Base-by-base conservation (phyloP, 2,797 vertebrate genomes). In the Agapornis canus region DNA sequence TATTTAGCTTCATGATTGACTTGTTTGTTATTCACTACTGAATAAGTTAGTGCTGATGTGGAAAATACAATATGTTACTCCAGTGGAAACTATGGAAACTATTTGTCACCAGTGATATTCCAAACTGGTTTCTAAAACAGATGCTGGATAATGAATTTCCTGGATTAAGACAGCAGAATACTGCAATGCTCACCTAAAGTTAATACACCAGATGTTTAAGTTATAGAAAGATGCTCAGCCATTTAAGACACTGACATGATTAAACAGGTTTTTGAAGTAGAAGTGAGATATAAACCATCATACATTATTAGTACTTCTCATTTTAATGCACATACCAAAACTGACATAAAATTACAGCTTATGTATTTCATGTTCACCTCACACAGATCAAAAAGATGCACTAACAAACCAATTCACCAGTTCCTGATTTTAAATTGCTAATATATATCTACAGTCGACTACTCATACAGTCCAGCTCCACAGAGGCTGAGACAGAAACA, bases 101-200 rank as follows among this genome's bases (percentile, higher is more conserved):
- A 86, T 66, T 69, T 93, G 95, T 95, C 82, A 95, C 87, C 83
- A 76, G 68, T 77, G 93, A 93, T 94, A 93, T n/a, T 72, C 90
- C 82, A 90, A 82, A 59, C 66, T 96, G 92, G 54, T 72, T 94
- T 94, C 63, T 77, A 81, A 94, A 96, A 88, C 94, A 97, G 96
- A 97, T 97, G 94, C 26, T 92, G 87, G 81, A 72, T 96, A 96
- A 97, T 95, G 73, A 95, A 96, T 96, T 97, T 97, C 64, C 84
- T 96, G 82, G 86, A 95, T 96, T 97, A 94, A 94, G 90, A 92
- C 15, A 94, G 80, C 63, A 76, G 82, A 96, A 21, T 87, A 91
- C 52, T 96, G 82, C 84, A 96, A 77, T 61, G 65, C 68, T 96
- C 75, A 89, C 75, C 95, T 91, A 65, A 97, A 95, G 82, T 92